A percentile compares a stretch with the other conserved stretches of the same genome.
phyloP scores from a whole-genome alignment of 1,140 invertebrate species.

The Planococcus citri region DNA sequence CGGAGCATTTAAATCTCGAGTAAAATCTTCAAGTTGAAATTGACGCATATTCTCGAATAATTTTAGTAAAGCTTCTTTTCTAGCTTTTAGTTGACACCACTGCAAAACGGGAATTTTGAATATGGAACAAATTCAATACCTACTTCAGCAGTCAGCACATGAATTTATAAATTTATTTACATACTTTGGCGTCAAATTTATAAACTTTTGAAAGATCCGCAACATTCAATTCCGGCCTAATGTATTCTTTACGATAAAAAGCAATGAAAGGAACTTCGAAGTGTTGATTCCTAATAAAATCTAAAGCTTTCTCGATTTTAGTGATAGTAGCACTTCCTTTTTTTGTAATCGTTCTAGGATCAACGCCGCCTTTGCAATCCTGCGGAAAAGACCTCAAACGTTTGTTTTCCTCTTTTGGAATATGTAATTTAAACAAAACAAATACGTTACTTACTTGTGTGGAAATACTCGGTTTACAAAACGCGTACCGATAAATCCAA shows the following conservation, averaged over 20 bases:
- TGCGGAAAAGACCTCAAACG: slow-evolving; percentile 15
- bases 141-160: too few species aligned
- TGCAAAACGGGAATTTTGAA: slow-evolving; percentile 30
- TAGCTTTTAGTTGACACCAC: slow-evolving; percentile 84
- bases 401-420: too few species aligned
- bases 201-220: slow-evolving; percentile 97
- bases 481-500: slow-evolving; percentile 95
- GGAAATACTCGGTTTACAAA: slow-evolving; percentile 68
- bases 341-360: slow-evolving; percentile 27
- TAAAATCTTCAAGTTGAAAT: slow-evolving; percentile 75
- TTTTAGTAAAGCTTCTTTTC: slow-evolving; percentile 69
- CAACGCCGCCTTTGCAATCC: slow-evolving; percentile 27
- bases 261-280: slow-evolving; percentile 97
- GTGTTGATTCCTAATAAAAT: slow-evolving; percentile 90
- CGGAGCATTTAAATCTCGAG: slow-evolving; percentile 68
- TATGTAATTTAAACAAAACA: background rate
- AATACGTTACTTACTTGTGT: slow-evolving; percentile 43
- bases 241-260: slow-evolving; percentile 97
- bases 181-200: slow-evolving; percentile 81
- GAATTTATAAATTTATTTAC: too few species aligned
- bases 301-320: slow-evolving; percentile 87
- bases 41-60: slow-evolving; percentile 87
- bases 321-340: slow-evolving; percentile 45
- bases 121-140: too few species aligned
- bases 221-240: slow-evolving; percentile 84